Conservation (phyloP, 2,888 invertebrate species). For the Epistrophella euchroma region DNA sequence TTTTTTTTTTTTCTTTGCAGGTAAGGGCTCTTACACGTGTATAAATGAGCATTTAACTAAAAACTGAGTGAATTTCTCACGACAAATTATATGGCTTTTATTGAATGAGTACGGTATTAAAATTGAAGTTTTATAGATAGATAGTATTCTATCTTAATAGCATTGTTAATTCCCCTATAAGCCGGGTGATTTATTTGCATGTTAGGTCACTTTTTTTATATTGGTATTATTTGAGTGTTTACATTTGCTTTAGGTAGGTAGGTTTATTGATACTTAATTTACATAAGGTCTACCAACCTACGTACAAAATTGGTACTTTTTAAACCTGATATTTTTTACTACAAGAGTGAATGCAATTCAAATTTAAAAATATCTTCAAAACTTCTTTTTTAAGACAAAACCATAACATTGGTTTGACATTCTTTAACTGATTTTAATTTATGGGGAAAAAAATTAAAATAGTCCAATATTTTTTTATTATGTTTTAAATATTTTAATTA, state of each 20-base stretch:
- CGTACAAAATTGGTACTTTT: too few species aligned
- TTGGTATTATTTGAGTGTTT: neutral
- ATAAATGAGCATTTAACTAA: neutral
- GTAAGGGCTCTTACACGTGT: conserved; percentile 65
- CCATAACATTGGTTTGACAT: too few species aligned
- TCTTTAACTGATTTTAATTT: too few species aligned
- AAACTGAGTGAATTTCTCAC: conserved; percentile 21
- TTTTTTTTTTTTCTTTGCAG: conserved; percentile 48
- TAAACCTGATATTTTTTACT: too few species aligned
- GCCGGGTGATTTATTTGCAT: conserved; percentile 11
- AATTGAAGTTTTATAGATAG: conserved; percentile 3
- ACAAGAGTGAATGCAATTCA: too few species aligned
- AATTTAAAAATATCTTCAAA: too few species aligned
- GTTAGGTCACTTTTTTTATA: conserved; percentile 1
- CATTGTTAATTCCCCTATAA: conserved; percentile 1
- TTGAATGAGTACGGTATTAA: conserved; percentile 18
- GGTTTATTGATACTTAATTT: neutral
- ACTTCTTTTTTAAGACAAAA: too few species aligned
- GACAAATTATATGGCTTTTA: conserved; percentile 5
- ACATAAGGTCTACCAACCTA: neutral
- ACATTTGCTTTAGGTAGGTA: neutral
- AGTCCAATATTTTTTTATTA: too few species aligned
- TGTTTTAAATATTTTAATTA: too few species aligned
- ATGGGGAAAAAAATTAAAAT: too few species aligned
- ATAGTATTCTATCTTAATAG: neutral